Base-by-base conservation (phyloP, 1,140 invertebrate species). In the Parasteatoda tepidariorum region DNA sequence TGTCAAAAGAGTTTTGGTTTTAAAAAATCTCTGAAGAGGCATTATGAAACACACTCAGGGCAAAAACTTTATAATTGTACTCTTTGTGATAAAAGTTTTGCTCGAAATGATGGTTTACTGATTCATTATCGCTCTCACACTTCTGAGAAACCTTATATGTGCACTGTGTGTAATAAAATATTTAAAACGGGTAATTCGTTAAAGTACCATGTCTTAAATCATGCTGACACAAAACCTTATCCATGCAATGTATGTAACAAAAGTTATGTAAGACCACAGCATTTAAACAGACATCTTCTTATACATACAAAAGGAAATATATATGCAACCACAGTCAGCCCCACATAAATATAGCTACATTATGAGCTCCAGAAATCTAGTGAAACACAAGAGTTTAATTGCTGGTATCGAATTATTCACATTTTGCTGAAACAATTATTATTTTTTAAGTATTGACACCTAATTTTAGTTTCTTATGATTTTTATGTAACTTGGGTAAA, bases 1-100 rank as follows among this genome's bases (percentile, higher is more conserved):
- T 96, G 95, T 89, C 94, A 94, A 85, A 96, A 96, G 88, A 95
- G 94, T 88, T 96, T 96, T 89, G 94, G 95, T 31, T 89, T 90
- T 79, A 91, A 91, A 86, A 88, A 88, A 15, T 91, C 91, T 85
- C 86, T 91, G 73, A 89, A 89, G 55, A 88, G 90, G 82, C 90
- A 90, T 85, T 28, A 30, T 9, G 24, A 9, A 9, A 22, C 59
- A 9, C 59, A 62, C 26, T 22, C 18, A 22, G 59, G 59, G 9
- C 7, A 62, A 11, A 24, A 18, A 24, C 59, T 22, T 15, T 62
- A 62, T 22, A 62, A 26, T 26, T 62, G 59, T 24, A 22, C 9
- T 9, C 18, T 62, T 9, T 62, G 59, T 62, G 59, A 22, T 22
- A 62, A 62, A 24, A 26, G 18, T 22, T 62, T 62, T 24, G 13